Evolutionary conservation across 2,113 vertebrate genomes (phyloP), one percentile per base, ranked within the genome.

Genomic region (Hiodon tergisus): DNA sequence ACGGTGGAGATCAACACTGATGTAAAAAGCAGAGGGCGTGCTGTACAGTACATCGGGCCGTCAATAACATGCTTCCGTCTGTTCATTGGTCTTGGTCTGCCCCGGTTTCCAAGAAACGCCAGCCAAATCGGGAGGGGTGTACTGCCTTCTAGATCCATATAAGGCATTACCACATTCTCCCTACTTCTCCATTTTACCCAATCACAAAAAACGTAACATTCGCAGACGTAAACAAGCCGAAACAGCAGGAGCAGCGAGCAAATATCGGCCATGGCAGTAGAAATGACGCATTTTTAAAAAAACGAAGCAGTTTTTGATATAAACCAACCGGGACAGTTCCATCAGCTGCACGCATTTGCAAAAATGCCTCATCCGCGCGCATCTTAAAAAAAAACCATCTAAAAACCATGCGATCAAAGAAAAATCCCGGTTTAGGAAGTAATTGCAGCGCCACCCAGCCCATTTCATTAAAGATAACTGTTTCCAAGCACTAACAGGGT

Each of bases 21-120:
- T 8, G 50, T 10, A 51, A 80, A 75, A 81, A 84, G 78, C 76
- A 78, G 72, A 54, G 71, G 80, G 80, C 71, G 80, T 78, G 79
- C 13, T 51, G 6, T 14, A 62, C 71, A 10, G 58, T 57, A 10
- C 14, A 13, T 47, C 59, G 10, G 57, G 11, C 67, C 69, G 67
- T 72, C 78, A 55, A 67, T 60, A 75, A 66, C 65, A 14, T 70
- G 9, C 61, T 62, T 52, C 78, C 8, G 55, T 17, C 16, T 16
- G 51, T 11, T 77, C 51, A 84, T 83, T 81, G 79, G 83, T 52
- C 69, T 67, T 46, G 7, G 70, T 72, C 67, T 75, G 67, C 81
- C 73, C 63, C 60, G 16, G 81, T 80, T 84, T 83, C 78, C 72
- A 83, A 76, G 80, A 83, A 81, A 81, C 81, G 76, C 77, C 14